These are phyloP conservation scores for Anarhynchus alexandrinus DNA, from an alignment of 2,113 vertebrate species.

Conservation along the genomic window DNA sequence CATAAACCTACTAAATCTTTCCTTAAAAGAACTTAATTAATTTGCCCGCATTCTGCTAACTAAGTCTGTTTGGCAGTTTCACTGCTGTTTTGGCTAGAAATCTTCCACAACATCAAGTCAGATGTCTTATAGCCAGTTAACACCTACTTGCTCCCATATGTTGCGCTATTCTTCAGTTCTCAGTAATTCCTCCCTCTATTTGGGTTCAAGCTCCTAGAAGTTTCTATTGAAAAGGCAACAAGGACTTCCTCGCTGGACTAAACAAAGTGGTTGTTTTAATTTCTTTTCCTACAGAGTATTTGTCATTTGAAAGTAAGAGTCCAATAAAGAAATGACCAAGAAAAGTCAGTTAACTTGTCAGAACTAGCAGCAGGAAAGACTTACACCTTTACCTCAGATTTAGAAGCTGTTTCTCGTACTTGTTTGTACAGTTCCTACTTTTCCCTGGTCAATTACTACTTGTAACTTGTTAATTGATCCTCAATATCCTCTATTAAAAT, in stretches of 20 bases:
- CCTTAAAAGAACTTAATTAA: background rate
- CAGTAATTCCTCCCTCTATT: background rate
- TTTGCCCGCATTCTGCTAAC: background rate
- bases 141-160: background rate
- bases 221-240: background rate
- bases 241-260: background rate
- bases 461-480: background rate
- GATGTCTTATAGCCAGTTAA: background rate
- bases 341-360: background rate
- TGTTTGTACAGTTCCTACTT: background rate
- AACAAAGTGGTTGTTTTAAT: background rate
- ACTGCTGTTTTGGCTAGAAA: background rate
- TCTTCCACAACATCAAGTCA: background rate
- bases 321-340: background rate
- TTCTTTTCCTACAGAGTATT: background rate
- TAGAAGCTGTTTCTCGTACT: background rate
- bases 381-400: background rate
- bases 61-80: background rate
- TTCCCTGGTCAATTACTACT: background rate
- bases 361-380: background rate
- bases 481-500: background rate
- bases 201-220: background rate
- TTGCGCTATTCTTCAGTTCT: background rate
- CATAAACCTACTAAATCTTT: background rate
- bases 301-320: background rate